Conservation (phyloP, 2,888 invertebrate species). For the Anoncus sp. region DNA sequence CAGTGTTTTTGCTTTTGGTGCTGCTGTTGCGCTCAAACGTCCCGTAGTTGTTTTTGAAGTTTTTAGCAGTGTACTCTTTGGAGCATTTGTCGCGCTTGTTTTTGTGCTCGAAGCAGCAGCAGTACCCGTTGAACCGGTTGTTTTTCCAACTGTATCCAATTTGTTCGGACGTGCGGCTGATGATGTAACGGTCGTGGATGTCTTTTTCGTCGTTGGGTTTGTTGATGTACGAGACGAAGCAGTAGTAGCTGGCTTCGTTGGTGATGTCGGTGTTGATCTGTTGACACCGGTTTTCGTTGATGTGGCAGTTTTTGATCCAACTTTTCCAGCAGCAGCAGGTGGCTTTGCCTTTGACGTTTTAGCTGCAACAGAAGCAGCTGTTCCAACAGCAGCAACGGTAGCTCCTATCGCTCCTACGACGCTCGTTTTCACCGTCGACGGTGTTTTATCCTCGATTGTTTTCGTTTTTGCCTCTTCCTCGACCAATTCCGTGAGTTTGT, state of each 20-base stretch:
- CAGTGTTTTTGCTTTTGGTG: conserved; percentile 66
- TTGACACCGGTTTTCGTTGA: conserved; percentile 69
- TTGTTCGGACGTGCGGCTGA: conserved; percentile 60
- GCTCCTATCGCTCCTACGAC: conserved; percentile 71
- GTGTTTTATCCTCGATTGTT: conserved; percentile 6
- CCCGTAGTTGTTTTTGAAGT: conserved; percentile 20
- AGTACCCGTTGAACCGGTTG: no score
- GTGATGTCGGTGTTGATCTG: conserved; percentile 75
- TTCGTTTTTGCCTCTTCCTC: neutral
- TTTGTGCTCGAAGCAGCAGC: conserved; percentile 64
- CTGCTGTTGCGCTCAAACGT: conserved; percentile 32
- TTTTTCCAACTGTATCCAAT: conserved; percentile 62
- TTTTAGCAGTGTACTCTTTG: neutral
- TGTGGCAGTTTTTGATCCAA: conserved; percentile 68
- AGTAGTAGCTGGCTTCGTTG: conserved; percentile 67
- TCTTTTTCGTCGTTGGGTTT: conserved; percentile 61
- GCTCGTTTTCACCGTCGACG: conserved; percentile 71
- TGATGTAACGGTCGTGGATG: conserved; percentile 50
- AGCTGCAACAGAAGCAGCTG: conserved; percentile 74
- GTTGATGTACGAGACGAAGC: conserved; percentile 60
- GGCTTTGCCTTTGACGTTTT: conserved; percentile 76
- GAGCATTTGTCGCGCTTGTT: conserved; percentile 49
- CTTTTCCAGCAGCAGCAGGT: conserved; percentile 67
- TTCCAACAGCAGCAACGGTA: conserved; percentile 73
- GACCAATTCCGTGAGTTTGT: conserved; percentile 4